Conservation (phyloP, 1,140 invertebrate genomes). For the Drosophila yakuba region DNA sequence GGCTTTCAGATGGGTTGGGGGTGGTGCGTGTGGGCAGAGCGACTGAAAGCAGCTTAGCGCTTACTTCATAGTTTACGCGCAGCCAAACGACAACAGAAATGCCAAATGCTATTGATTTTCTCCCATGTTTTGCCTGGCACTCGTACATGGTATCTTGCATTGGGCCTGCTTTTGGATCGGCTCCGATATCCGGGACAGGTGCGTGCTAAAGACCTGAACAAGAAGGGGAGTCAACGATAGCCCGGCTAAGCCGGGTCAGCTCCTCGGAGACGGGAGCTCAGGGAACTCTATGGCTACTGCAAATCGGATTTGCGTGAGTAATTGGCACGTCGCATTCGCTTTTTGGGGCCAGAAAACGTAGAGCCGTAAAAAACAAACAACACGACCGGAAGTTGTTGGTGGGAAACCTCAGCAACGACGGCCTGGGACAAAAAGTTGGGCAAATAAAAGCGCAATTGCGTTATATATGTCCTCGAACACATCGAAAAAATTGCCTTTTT, state of each 20-base stretch:
- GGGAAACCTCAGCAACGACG: slow-evolving; percentile 75
- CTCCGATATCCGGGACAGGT: slow-evolving; percentile 50
- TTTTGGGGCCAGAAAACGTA: slow-evolving; percentile 46
- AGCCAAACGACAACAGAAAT: slow-evolving; percentile 55
- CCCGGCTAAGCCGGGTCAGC: slow-evolving; percentile 37
- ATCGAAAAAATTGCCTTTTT: slow-evolving; percentile 20
- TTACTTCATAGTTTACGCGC: slow-evolving; percentile 80
- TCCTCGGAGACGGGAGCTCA: slow-evolving; percentile 20
- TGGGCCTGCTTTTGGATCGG: slow-evolving; percentile 7
- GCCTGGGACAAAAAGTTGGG: slow-evolving; percentile 25
- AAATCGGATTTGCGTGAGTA: slow-evolving; percentile 84
- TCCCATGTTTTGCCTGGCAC: slow-evolving; percentile 8
- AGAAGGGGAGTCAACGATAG: slow-evolving; percentile 41
- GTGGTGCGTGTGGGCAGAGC: slow-evolving; percentile 55
- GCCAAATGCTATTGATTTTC: slow-evolving; percentile 81
- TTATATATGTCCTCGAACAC: slow-evolving; percentile 37
- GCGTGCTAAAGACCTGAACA: slow-evolving; percentile 42
- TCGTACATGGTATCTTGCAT: slow-evolving; percentile 1
- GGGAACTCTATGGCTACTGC: slow-evolving; percentile 50
- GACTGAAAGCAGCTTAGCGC: slow-evolving; percentile 75
- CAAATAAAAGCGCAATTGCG: slow-evolving; percentile 57
- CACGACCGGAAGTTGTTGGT: slow-evolving; percentile 49
- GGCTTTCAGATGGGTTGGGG: not conserved
- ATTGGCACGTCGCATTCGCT: slow-evolving; percentile 71
- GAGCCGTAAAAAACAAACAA: slow-evolving; percentile 41